Percentiles rank a stretch among this genome's conserved stretches.
Conservation (phyloP, 2,113 vertebrate species). For the Tyrannus savana region DNA sequence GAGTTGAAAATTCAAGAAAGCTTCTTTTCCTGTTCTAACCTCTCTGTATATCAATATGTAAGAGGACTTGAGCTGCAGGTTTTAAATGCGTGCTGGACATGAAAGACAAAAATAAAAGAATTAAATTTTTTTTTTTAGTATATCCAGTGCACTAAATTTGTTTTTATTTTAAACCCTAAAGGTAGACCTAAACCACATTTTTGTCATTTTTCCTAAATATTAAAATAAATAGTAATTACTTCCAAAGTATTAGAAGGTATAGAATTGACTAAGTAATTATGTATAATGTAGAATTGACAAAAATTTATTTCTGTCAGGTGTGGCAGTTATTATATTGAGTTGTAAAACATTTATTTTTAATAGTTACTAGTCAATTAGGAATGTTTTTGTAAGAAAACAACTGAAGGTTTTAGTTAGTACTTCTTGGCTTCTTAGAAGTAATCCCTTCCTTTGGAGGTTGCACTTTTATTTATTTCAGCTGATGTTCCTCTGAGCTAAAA, state of each 20-base stretch:
- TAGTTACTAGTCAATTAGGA: background rate
- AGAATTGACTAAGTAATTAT: background rate
- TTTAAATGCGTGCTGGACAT: background rate
- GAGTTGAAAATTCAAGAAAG: background rate
- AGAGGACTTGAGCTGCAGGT: background rate
- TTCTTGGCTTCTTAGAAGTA: background rate
- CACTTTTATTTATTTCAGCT: background rate
- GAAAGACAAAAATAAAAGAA: background rate
- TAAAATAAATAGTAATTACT: background rate
- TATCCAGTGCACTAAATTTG: background rate
- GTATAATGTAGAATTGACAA: background rate
- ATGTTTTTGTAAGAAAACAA: background rate
- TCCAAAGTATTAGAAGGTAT: background rate
- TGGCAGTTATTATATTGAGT: background rate
- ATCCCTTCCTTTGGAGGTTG: background rate
- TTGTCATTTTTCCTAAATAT: background rate
- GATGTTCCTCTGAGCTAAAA: background rate
- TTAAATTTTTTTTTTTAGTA: background rate
- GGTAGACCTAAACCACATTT: background rate
- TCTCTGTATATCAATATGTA: background rate
- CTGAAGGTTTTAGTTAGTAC: background rate
- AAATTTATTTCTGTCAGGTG: background rate
- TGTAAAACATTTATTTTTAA: background rate
- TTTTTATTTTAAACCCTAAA: background rate
- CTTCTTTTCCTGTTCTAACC: background rate